A percentile compares a stretch with the other conserved stretches of the same genome.
phyloP scores from a whole-genome alignment of 1,140 invertebrate genomes.

The Cotesia chilonis region DNA sequence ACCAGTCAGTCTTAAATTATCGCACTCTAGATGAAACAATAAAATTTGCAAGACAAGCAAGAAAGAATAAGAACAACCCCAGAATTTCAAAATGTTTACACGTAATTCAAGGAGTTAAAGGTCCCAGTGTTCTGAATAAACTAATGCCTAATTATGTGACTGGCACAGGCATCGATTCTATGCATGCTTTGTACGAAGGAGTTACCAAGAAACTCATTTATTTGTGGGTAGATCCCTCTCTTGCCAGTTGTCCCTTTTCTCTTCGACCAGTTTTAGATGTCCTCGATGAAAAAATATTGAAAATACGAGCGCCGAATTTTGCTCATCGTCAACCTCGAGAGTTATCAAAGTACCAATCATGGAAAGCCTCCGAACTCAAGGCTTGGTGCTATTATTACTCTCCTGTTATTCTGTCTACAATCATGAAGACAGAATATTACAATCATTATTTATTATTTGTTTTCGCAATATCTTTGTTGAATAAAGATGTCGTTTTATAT shows the following conservation, averaged over 20 bases:
- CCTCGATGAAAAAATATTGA: not conserved
- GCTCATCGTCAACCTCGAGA: constrained; percentile 14
- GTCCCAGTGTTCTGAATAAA: constrained; percentile 21
- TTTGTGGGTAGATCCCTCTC: constrained; percentile 2
- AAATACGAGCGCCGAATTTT: constrained; percentile 15
- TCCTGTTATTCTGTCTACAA: constrained; percentile 4
- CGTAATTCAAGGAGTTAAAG: constrained; percentile 27
- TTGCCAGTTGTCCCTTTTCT: not conserved
- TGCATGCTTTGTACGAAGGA: constrained; percentile 21
- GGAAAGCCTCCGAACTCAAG: constrained; percentile 24
- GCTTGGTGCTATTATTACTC: constrained; percentile 22
- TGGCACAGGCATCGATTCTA: constrained; percentile 15
- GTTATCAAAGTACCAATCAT: not conserved
- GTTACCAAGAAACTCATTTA: constrained; percentile 18
- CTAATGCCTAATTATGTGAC: constrained; percentile 31
- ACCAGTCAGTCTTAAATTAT: not conserved
- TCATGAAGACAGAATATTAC: constrained; percentile 18
- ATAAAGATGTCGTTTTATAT: no score
- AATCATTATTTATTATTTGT: constrained; percentile 15
- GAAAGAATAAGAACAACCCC: not conserved
- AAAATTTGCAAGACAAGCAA: not conserved
- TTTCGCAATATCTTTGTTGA: no score
- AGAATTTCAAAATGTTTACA: constrained; percentile 1
- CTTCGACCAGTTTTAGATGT: not conserved
- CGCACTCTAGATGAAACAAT: constrained; percentile 5